Evolutionary conservation across 2,888 invertebrate genomes (phyloP).

Genomic region (Heliconius ethilla): DNA sequence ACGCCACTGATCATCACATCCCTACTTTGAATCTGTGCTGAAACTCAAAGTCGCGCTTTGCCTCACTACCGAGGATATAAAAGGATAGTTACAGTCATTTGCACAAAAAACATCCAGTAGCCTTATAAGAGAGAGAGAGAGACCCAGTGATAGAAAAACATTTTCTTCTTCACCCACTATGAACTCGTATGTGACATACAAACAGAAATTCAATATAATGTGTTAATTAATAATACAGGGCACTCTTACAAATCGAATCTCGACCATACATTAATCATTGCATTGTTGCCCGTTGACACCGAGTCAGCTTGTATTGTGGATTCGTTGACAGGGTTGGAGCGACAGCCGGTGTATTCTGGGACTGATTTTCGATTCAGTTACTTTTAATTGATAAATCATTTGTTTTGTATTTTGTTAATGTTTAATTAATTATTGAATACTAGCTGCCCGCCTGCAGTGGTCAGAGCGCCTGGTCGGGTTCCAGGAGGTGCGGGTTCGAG

Average conservation of each 20-base stretch:
- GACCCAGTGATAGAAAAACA: not conserved
- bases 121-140: too few relatives aligned
- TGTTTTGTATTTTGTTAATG: not conserved
- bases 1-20: too few relatives aligned
- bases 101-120: not conserved
- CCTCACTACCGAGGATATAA: not conserved
- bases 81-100: not conserved
- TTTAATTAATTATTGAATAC: not conserved
- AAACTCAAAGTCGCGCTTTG: too few relatives aligned
- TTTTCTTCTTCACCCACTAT: not conserved
- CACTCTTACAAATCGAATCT: slow-evolving; percentile 50
- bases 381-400: not conserved
- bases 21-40: too few relatives aligned
- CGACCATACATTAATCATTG: slow-evolving; percentile 71
- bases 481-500: too few relatives aligned
- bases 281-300: slow-evolving; percentile 74
- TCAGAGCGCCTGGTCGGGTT: too few relatives aligned
- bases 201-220: slow-evolving; percentile 30
- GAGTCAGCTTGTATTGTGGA: slow-evolving; percentile 76
- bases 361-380: slow-evolving; percentile 16
- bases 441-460: too few relatives aligned
- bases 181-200: not conserved
- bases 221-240: slow-evolving; percentile 48
- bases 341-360: slow-evolving; percentile 64
- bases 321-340: slow-evolving; percentile 79